Evolutionary conservation across 2,888 invertebrate species (phyloP), one percentile per base, ranked within the genome.

Genomic region (Mechanitis mazaeus): DNA sequence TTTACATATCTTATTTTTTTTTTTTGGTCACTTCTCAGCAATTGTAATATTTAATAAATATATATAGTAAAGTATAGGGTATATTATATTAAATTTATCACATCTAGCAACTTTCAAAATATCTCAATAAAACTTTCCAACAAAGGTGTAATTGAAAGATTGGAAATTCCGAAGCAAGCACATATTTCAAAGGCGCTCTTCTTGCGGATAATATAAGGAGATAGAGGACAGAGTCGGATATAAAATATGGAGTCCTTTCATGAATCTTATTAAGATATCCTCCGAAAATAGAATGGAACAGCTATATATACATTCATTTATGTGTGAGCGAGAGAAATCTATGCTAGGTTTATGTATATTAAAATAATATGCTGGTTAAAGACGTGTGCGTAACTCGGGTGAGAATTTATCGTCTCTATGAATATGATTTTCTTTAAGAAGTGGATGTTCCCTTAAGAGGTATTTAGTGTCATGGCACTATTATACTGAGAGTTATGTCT

Each of bases 201-300:
- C 85, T 81, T 76, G 79, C 80, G 90, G 90, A 91, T 91, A 91
- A 91, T 91, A 90, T 91, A 89, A 90, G 86, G 81, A 90, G 90
- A 91, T 91, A 91, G 90, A 91, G 89, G 90, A 89, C 90, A 88
- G 87, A 92, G 87, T 91, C 91, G 91, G 92, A 92, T 92, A 93
- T 94, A 94, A 94, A 94, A 94, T 94, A 94, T 94, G 93, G 93
- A 93, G 92, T 92, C 93, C 94, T 93, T 94, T 94, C 94, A 94
- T 94, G 94, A 94, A 94, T 94, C 94, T 94, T 94, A 94, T 94
- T 94, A 94, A 93, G 93, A 93, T 93, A 93, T 93, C 93, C 93
- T 90, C 87, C 90, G 84, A 91, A 92, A 92, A 92, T 84, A 65
- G 88, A 89, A 70, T 69, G 81, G 71, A 88, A 87, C 65, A 71